Conservation (phyloP, 2,797 vertebrate species). For the Poeciliopsis paucimaculata region DNA sequence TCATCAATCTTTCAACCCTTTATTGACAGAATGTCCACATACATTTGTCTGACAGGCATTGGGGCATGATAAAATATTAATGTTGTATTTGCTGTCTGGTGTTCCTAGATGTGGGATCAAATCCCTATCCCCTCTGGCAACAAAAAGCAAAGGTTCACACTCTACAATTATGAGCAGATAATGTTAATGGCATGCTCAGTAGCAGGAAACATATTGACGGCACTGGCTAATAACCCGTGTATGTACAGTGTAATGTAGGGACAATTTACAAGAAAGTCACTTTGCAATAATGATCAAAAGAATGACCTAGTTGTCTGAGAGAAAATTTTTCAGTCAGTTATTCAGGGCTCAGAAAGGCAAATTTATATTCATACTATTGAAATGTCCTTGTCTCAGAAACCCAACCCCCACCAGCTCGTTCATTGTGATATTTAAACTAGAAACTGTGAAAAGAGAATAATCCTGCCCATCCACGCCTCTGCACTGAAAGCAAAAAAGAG, state of each 20-base stretch:
- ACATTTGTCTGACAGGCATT: constrained; percentile 77
- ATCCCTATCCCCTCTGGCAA: constrained; percentile 65
- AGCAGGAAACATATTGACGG: constrained; percentile 58
- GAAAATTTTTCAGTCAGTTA: constrained; percentile 28
- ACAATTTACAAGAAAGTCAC: constrained; percentile 52
- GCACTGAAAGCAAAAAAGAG: constrained; percentile 8
- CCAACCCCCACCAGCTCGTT: constrained; percentile 1
- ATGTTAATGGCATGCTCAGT: constrained; percentile 59
- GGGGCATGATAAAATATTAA: constrained; percentile 79
- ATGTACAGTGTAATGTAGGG: constrained; percentile 21
- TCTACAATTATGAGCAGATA: constrained; percentile 67
- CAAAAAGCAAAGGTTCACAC: constrained; percentile 60
- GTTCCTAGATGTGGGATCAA: constrained; percentile 48
- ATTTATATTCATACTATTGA: constrained; percentile 17
- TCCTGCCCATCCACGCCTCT: background rate
- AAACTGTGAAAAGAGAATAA: constrained; percentile 13
- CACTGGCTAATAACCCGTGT: constrained; percentile 26
- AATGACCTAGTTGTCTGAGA: constrained; percentile 43
- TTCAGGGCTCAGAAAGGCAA: constrained; percentile 25
- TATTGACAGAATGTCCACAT: constrained; percentile 83
- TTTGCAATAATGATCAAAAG: constrained; percentile 32
- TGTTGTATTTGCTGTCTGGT: constrained; percentile 72
- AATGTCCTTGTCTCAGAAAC: constrained; percentile 11
- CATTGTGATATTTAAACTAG: constrained; percentile 7
- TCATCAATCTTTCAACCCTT: constrained; percentile 80